Percentiles rank a stretch among this genome's conserved stretches.
These are phyloP conservation scores for Etheostoma cragini DNA, from an alignment of 2,113 vertebrate species.

Conservation along the genomic window DNA sequence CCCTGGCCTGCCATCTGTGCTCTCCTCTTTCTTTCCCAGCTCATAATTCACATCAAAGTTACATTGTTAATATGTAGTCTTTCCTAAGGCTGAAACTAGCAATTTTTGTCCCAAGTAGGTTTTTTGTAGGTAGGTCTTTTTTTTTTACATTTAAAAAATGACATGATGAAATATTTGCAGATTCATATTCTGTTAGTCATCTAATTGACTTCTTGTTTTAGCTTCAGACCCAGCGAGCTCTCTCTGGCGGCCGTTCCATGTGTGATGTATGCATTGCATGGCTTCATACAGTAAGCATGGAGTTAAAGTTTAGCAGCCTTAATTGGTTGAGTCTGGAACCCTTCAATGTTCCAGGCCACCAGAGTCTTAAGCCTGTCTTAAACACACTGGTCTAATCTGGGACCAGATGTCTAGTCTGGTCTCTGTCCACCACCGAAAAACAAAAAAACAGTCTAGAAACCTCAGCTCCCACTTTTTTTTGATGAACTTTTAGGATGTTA, in stretches of 20 bases:
- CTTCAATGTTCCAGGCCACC: constrained; percentile 77
- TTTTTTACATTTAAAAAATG: not conserved
- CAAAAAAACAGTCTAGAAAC: constrained; percentile 35
- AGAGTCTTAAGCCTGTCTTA: constrained; percentile 79
- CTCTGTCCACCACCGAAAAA: constrained; percentile 60
- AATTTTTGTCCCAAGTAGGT: not conserved
- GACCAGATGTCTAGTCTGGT: constrained; percentile 81
- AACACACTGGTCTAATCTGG: constrained; percentile 79
- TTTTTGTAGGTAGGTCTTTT: not conserved
- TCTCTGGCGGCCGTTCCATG: not conserved
- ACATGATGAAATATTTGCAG: not conserved
- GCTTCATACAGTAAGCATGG: constrained; percentile 43
- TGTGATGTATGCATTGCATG: not conserved
- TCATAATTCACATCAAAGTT: constrained; percentile 47
- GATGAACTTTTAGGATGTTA: not conserved
- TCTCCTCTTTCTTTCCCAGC: constrained; percentile 5
- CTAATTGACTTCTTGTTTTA: not conserved
- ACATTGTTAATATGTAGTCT: not conserved
- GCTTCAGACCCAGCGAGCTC: not conserved
- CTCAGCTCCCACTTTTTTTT: not conserved
- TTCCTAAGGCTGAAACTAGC: not conserved
- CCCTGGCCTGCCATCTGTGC: constrained; percentile 22
- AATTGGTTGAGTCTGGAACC: constrained; percentile 81
- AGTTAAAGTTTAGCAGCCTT: constrained; percentile 70
- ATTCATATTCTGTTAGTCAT: not conserved